Evolutionary conservation across 2,888 invertebrate species (phyloP).

Genomic region (Plagiodera versicolora): DNA sequence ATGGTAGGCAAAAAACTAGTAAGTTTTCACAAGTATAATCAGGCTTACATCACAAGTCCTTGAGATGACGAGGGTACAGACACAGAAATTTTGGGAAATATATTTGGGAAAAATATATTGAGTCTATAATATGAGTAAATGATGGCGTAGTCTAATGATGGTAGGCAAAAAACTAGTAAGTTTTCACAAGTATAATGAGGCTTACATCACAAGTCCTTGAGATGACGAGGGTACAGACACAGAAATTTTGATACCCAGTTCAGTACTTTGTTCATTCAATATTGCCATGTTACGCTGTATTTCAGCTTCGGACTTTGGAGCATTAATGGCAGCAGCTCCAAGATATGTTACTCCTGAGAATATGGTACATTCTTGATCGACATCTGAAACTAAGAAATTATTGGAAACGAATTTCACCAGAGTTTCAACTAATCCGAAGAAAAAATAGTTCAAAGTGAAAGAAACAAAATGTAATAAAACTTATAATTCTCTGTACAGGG

Average conservation of each 20-base stretch:
- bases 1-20: no score
- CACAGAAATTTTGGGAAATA: conserved; percentile 85
- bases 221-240: conserved; percentile 92
- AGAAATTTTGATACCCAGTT: conserved; percentile 81
- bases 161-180: no score
- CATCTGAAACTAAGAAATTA: conserved; percentile 66
- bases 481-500: no score
- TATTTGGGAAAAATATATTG: no score
- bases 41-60: conserved; percentile 87
- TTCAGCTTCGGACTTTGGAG: conserved; percentile 89
- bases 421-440: no score
- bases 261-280: conserved; percentile 76
- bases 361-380: conserved; percentile 86
- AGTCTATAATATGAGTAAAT: no score
- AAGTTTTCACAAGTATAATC: background rate
- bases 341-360: conserved; percentile 93
- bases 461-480: no score
- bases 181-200: conserved; percentile 30
- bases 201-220: conserved; percentile 92
- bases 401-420: conserved; percentile 1
- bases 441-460: no score
- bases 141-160: no score
- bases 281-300: conserved; percentile 93
- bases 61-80: conserved; percentile 92
- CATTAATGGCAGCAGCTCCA: conserved; percentile 87